Conservation (phyloP, 92 coral and sea anemone species). For the Epizoanthus illoricatus region DNA sequence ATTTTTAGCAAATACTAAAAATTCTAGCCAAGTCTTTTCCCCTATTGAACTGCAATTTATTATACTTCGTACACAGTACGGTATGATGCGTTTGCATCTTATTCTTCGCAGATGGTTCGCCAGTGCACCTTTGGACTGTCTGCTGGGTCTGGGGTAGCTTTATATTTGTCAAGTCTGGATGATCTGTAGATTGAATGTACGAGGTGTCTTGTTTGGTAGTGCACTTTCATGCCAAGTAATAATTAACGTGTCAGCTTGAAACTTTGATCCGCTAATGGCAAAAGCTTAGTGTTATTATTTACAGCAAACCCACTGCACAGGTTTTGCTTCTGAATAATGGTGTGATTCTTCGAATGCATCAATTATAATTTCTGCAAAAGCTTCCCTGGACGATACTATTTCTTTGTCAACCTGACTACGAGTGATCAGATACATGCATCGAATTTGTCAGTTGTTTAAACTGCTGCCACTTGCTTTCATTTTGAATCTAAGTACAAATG, state of each 20-base stretch:
- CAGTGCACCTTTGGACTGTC: neutral
- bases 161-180: conserved; percentile 34
- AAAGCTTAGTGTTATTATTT: conserved; percentile 7
- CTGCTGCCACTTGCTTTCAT: too few relatives aligned
- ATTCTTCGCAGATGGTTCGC: neutral
- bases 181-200: conserved; percentile 31
- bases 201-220: conserved; percentile 33
- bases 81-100: conserved; percentile 5
- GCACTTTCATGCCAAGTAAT: conserved; percentile 22
- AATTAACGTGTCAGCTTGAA: conserved; percentile 39
- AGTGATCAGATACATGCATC: too few relatives aligned
- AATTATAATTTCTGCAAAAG: conserved; percentile 8
- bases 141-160: conserved; percentile 13
- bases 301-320: conserved; percentile 20
- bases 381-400: conserved; percentile 3
- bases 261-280: conserved; percentile 28
- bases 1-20: conserved; percentile 31
- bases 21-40: conserved; percentile 40
- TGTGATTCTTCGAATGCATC: conserved; percentile 17
- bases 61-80: conserved; percentile 38
- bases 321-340: neutral
- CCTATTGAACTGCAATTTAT: conserved; percentile 44
- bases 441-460: too few relatives aligned
- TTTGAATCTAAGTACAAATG: too few relatives aligned
- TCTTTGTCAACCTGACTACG: too few relatives aligned